These are phyloP conservation scores for Phytoseiulus persimilis DNA, from an alignment of 2,888 invertebrate species.

Conservation along the genomic window DNA sequence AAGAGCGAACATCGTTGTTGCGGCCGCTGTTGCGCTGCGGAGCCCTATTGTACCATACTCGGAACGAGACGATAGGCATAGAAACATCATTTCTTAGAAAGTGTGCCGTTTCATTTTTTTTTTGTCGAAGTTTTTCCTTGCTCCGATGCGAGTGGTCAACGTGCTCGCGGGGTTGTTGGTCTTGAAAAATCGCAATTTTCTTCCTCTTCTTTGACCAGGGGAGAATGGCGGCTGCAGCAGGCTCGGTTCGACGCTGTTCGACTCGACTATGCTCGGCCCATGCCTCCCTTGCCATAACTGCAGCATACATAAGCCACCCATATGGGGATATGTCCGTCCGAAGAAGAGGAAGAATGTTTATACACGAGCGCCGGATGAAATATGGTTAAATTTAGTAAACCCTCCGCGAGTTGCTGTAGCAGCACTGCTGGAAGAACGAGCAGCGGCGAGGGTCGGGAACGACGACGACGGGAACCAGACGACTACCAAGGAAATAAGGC, in stretches of 20 bases:
- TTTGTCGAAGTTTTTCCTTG: background rate
- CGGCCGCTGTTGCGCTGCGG: background rate
- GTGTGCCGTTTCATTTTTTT: background rate
- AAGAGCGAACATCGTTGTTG: background rate
- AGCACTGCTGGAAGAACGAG: background rate
- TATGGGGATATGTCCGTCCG: constrained; percentile 5
- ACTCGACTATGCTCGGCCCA: background rate
- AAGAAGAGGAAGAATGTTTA: constrained; percentile 23
- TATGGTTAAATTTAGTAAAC: constrained; percentile 38
- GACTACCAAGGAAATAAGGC: background rate
- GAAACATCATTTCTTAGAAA: background rate
- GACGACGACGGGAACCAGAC: background rate
- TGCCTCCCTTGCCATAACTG: background rate
- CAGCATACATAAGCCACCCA: background rate
- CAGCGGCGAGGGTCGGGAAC: background rate
- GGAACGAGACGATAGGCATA: background rate
- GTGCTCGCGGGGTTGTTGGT: constrained; percentile 5
- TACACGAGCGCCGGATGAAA: constrained; percentile 29
- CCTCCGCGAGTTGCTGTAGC: background rate
- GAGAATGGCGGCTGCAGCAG: background rate
- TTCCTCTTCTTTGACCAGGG: background rate
- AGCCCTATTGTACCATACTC: background rate
- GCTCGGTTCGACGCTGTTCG: background rate
- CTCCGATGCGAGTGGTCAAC: background rate
- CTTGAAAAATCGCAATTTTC: constrained; percentile 5